Evolutionary conservation across 30 jellyfish, hydroid and myxozoan species (phyloP), one percentile per base, ranked within the genome.

Genomic region (Rhopilema esculentum): DNA sequence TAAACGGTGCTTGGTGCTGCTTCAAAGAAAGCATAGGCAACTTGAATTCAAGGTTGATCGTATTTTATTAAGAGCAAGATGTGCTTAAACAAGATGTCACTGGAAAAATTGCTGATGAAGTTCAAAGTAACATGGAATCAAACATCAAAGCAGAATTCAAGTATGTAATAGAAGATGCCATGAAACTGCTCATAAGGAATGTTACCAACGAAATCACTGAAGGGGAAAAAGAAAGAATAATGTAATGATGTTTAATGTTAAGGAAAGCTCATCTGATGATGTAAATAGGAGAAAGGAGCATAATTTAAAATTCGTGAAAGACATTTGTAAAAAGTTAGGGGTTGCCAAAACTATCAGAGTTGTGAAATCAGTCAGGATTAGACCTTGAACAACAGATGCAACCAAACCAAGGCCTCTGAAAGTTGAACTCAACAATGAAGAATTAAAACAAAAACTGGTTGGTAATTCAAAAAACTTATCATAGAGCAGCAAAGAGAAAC

Each of bases 201-300:
- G 69, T 57, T 57, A 0, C 69, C 12, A 57, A 57, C 4, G 69
- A 57, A 57, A 57, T 57, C 12, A 57, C 19, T 57, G 69, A 57
- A 57, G 22, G 69, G 69, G 69, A 57, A 57, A 57, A 57, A 57
- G 69, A 25, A 57, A 57, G 69, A 57, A 57, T 22, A 57, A 57
- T 57, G 69, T 57, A 57, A 57, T 57, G 69, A 57, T 57, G 69
- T 57, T 57, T 57, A 57, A 57, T 57, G 12, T 57, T 9, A 57
- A 57, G 69, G 69, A 57, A 57, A 57, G 69, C 69, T 57, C 69
- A 57, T 57, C 69, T 57, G 69, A 57, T 57, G 69, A 57, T 57
- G 69, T 57, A 8, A 57, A 57, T 57, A 57, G 4, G 69, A 1
- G 69, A 57, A 57, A 57, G 69, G 69, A 57, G 12, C 69, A 57